phyloP scores from a whole-genome alignment of 2,113 vertebrate species.

The Haplotaxodon microlepis region DNA sequence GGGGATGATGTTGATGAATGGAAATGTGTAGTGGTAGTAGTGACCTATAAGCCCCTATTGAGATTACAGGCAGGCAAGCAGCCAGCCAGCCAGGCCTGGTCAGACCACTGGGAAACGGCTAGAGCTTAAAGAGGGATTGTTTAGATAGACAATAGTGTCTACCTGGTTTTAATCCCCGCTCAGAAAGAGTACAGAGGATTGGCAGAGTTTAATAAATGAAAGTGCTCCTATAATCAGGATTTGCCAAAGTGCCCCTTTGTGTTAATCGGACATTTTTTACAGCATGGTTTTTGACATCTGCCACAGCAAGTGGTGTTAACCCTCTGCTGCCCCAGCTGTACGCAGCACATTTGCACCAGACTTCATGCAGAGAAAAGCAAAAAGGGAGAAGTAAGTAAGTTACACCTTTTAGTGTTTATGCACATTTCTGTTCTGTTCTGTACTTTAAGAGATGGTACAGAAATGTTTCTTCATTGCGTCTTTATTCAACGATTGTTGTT shows the following conservation, averaged over 20 bases:
- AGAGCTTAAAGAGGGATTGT: conserved; percentile 68
- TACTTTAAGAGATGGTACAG: not conserved
- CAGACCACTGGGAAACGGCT: conserved; percentile 31
- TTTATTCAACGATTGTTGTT: not conserved
- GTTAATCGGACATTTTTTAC: conserved; percentile 76
- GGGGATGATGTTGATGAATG: conserved; percentile 64
- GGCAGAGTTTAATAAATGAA: conserved; percentile 78
- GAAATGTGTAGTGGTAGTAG: conserved; percentile 50
- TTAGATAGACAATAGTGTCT: conserved; percentile 73
- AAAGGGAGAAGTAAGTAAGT: not conserved
- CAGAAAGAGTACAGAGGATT: conserved; percentile 61
- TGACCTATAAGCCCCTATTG: conserved; percentile 53
- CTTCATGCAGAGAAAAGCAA: not conserved
- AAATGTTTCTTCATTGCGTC: not conserved
- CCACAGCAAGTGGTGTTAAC: conserved; percentile 56
- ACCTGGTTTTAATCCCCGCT: conserved; percentile 72
- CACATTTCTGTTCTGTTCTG: not conserved
- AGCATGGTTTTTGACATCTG: conserved; percentile 78
- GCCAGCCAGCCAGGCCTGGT: conserved; percentile 12
- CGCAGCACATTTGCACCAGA: not conserved
- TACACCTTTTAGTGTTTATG: not conserved
- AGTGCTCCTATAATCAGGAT: conserved; percentile 78
- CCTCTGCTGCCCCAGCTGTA: conserved; percentile 10
- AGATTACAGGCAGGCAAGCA: conserved; percentile 49
- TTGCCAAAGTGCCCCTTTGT: conserved; percentile 77